phyloP scores from a whole-genome alignment of 2,113 vertebrate genomes.

The Tupaia chinensis region DNA sequence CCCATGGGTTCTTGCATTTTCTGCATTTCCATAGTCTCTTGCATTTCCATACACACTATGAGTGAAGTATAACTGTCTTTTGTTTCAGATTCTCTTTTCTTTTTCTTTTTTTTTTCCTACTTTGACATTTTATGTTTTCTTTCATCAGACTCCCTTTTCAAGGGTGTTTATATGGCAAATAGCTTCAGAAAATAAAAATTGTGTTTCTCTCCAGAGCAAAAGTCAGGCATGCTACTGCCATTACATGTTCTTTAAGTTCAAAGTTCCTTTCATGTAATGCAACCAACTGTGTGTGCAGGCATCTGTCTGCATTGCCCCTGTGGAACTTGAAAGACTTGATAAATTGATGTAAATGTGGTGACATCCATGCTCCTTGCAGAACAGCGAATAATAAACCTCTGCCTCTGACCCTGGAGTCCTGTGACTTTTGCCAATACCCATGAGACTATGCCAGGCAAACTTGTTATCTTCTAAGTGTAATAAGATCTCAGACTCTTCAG shows the following conservation, averaged over 20 bases:
- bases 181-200: not conserved
- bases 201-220: not conserved
- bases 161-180: not conserved
- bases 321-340: too few species aligned
- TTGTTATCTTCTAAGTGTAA: not conserved
- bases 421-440: not conserved
- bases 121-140: too few species aligned
- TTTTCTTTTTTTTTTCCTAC: too few species aligned
- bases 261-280: not conserved
- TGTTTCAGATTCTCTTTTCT: not conserved
- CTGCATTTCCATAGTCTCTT: not conserved
- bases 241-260: not conserved
- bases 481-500: not conserved
- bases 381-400: not conserved
- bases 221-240: not conserved
- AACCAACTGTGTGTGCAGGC: too few species aligned
- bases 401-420: not conserved
- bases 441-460: not conserved
- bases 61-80: not conserved
- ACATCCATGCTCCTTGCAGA: fast-evolving
- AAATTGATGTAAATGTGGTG: not conserved
- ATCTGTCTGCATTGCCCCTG: too few species aligned
- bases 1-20: not conserved
- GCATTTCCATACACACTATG: not conserved
- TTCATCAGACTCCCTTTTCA: not conserved